Base-by-base conservation (phyloP, 30 jellyfish, hydroid and myxozoan genomes). In the Catostylus mosaicus region DNA sequence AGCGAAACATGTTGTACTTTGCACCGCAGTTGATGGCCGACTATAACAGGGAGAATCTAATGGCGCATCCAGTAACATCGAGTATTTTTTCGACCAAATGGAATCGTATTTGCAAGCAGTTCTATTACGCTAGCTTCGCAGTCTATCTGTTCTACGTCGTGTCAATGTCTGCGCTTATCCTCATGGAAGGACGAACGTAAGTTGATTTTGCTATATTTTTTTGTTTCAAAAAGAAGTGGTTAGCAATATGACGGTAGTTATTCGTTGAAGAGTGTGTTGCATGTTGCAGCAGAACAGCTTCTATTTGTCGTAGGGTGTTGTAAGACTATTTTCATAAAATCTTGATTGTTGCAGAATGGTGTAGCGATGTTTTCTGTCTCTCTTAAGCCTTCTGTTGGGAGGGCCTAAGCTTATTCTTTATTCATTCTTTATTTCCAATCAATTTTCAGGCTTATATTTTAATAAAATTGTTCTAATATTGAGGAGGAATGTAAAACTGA, bases 1-100 rank as follows among this genome's bases (percentile, higher is more conserved):
- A 77, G 35, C 36, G 80, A 31, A 77, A 77, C 67, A 45, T 54
- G 70, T 69, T 60, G 19, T 60, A 60, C 52, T 64, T 77, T 31
- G 67, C 88, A 14, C 88, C 88, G 29, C 47, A 38, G 32, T 22
- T 61, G 68, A 77, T 77, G 67, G 77, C 71, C 11, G 34, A 77
- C 18, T 52, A 57, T 34, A 29, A 60, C 30, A 62, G 88, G 31
- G 88, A 77, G 67, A 62, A 59, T 23, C 34, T 77, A 46, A 32
- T 77, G 70, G 67, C 80, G 48, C 88, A 77, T 24, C 79, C 78
- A 11, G 18, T 64, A 26, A 60, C 79, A 0, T 20, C 52, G 30
- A 52, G 59, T 11, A 22, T 77, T 10, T 64, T 62, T 26, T 35
- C 48, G 5, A 30, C 70, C n/a, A 77, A 77, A 77, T 77, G 88